Base-by-base conservation (phyloP, 2,797 vertebrate species). In the Gallinago solitaria region DNA sequence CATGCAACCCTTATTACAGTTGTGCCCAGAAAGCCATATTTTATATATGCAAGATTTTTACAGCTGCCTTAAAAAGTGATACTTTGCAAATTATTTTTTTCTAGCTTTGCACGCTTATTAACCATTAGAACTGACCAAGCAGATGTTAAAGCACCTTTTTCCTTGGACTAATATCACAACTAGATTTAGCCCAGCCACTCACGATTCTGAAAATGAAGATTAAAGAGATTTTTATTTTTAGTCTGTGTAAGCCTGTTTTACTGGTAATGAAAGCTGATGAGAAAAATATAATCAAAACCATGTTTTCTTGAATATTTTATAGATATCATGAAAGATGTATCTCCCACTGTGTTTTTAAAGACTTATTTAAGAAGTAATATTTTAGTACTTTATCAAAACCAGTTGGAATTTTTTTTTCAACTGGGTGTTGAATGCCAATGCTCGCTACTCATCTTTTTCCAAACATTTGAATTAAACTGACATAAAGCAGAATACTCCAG, bases 281-380 rank as follows among this genome's bases (percentile, higher is more conserved):
- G 76, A 89, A 94, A 95, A 92, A 59, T n/a, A 79, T 30, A 90
- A 91, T 82, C 64, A 89, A 80, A 87, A 28, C 48, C 33, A 89
- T 16, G 5, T 53, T 95, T 64, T 50, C 6, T 9, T 57, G 39
- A 77, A 67, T 87, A 80, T 82, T 77, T 87, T 83, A 67, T 54
- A 76, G 68, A 21, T 75, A 73, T 17, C 41, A 59, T 35, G 35
- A 89, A 90, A 93, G 64, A 89, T 81, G 3, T 57, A 23, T 80
- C 54, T 85, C 79, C 57, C 33, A 65, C 57, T 89, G 71, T 89
- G 91, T 78, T 92, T 94, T 87, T 78, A 85, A 85, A n/a, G 43
- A 75, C 37, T 83, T 73, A 35, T 83, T 95, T 87, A 71, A 92
- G 74, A 95, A 86, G 63, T 20, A 86, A 21, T 45, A 21, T 90